A percentile compares a stretch with the other conserved stretches of the same genome.
Evolutionary conservation across 2,888 invertebrate species (phyloP).

Genomic region (Gnatocerus cornutus): DNA sequence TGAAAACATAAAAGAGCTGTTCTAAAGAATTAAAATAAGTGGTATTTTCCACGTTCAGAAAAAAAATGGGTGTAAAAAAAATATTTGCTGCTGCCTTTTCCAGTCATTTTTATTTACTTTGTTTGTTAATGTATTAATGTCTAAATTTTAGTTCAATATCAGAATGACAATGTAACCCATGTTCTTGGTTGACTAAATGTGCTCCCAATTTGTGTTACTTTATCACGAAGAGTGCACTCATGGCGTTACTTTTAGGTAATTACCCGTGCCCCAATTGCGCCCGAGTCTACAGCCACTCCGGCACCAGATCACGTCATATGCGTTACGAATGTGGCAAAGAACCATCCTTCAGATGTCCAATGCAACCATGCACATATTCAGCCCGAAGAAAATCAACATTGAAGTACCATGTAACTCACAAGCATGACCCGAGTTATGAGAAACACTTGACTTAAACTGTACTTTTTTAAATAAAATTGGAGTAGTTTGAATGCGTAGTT

Average conservation of each 20-base stretch:
- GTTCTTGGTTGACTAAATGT: too few relatives aligned
- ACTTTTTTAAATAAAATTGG: not conserved
- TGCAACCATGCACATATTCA: conserved; percentile 15
- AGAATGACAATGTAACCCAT: too few relatives aligned
- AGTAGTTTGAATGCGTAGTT: conserved; percentile 1
- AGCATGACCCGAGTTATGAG: conserved; percentile 13
- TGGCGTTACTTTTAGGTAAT: conserved; percentile 15
- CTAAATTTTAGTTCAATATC: too few relatives aligned
- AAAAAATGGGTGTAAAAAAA: too few relatives aligned
- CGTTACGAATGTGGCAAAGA: conserved; percentile 60
- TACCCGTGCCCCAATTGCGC: conserved; percentile 31
- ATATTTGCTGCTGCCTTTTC: too few relatives aligned
- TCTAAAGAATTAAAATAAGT: too few relatives aligned
- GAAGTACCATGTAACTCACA: conserved; percentile 23
- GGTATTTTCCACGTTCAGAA: too few relatives aligned
- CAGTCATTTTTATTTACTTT: too few relatives aligned
- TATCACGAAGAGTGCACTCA: not conserved
- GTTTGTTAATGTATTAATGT: too few relatives aligned
- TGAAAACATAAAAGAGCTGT: too few relatives aligned
- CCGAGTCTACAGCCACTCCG: conserved; percentile 71
- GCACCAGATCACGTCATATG: conserved; percentile 74
- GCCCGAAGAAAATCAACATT: conserved; percentile 27
- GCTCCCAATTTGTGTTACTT: too few relatives aligned
- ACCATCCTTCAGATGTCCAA: conserved; percentile 62
- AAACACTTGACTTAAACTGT: not conserved